phyloP scores from a whole-genome alignment of 2,797 vertebrate species.

The Columba guinea region DNA sequence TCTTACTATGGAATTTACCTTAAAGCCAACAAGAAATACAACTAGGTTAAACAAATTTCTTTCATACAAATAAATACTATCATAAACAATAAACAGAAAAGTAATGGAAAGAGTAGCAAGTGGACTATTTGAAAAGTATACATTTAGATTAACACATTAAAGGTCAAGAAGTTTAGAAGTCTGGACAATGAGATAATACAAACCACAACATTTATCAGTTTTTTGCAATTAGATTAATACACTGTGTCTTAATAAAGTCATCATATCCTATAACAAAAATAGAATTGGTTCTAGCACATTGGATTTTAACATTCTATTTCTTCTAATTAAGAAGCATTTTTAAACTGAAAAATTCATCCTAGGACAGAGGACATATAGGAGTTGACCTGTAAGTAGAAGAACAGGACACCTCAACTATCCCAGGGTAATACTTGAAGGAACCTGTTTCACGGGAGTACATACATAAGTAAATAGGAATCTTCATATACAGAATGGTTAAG shows the following conservation, averaged over 20 bases:
- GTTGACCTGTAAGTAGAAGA: background rate
- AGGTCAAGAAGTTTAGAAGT: background rate
- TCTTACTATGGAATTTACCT: background rate
- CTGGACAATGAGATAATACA: background rate
- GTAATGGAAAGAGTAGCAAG: background rate
- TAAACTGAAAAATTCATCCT: background rate
- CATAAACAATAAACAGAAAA: background rate
- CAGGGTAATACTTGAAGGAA: background rate
- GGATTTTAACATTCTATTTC: background rate
- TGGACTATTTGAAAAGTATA: background rate
- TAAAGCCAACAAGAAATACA: background rate
- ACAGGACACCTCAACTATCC: background rate
- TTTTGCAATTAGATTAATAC: background rate
- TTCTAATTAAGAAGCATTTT: background rate
- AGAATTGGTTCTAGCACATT: background rate
- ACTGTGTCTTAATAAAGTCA: background rate
- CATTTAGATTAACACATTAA: background rate
- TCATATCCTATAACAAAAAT: background rate
- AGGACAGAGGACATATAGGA: background rate
- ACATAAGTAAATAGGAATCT: background rate
- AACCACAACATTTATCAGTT: background rate
- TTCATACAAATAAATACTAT: background rate
- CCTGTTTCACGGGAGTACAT: background rate
- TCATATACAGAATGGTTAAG: background rate
- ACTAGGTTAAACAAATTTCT: background rate